Evolutionary conservation across 2,797 vertebrate genomes (phyloP), one percentile per base, ranked within the genome.

Genomic region (Ctenopoma kingsleyae): DNA sequence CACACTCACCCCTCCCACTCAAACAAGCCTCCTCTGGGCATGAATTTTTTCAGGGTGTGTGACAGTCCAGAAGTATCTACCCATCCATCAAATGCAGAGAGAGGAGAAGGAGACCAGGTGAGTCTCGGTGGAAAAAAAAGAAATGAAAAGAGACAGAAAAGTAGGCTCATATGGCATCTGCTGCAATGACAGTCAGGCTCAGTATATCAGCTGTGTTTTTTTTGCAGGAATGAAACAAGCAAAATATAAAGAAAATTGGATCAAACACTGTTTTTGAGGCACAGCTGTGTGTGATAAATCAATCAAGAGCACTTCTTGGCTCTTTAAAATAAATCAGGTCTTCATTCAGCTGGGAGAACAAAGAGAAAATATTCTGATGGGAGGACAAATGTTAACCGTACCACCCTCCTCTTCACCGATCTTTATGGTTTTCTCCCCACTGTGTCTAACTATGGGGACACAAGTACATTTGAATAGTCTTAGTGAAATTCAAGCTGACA

Each of bases 11-110:
- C 53, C 13, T 38, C 47, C 8, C 4, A 8, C 54, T 65, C 46
- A 8, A n/a, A 17, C 54, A 23, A 0, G 9, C 44, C 19, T 65
- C 57, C 46, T 55, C 44, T 0, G 51, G 51, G 41, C 16, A 44
- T 64, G 50, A 51, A 66, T 56, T 76, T 49, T 57, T 52, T 71
- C 62, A 74, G 62, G 20, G 6, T 50, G 19, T 57, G 20, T 76
- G 69, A 76, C 61, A 75, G 68, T 54, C 36, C 35, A 55, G 43
- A 51, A 49, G 57, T 52, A 53, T 71, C 19, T 30, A 44, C 55
- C 47, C 66, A 74, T 83, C 76, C 30, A 72, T 82, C 81, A 76
- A 67, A 54, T 4, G 30, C 46, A 73, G 22, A 47, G 40, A 30
- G 19, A 49, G 15, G 3, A 73, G 49, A 48, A 20, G 11, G 40